These are phyloP conservation scores for Ichneumoninae sp. DNA, from an alignment of 2,888 invertebrate species.

Conservation along the genomic window DNA sequence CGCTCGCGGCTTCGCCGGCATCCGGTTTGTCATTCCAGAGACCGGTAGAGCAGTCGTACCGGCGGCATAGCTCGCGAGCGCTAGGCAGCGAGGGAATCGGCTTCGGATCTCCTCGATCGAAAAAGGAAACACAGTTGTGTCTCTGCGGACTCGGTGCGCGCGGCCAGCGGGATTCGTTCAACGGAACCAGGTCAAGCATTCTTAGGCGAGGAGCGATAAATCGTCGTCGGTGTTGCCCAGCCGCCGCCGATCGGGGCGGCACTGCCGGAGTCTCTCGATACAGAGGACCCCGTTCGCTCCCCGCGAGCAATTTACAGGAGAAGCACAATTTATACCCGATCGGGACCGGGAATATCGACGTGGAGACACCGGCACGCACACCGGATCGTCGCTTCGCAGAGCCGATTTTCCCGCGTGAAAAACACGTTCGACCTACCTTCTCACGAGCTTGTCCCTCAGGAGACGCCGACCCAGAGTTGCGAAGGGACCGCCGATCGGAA, in stretches of 20 bases:
- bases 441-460: constrained; percentile 85
- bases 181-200: constrained; percentile 59
- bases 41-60: constrained; percentile 16
- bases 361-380: neutral
- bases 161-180: constrained; percentile 37
- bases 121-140: constrained; percentile 47
- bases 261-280: constrained; percentile 28
- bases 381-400: neutral
- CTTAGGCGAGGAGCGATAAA: constrained; percentile 54
- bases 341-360: neutral
- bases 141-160: constrained; percentile 36
- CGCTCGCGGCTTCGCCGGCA: constrained; percentile 6
- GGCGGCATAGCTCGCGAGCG: neutral
- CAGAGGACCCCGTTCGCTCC: constrained; percentile 9
- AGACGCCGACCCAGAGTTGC: constrained; percentile 85
- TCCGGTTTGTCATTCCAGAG: constrained; percentile 57
- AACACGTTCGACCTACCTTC: constrained; percentile 83
- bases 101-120: constrained; percentile 51
- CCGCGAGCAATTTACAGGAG: constrained; percentile 46
- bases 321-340: constrained; percentile 41
- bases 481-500: constrained; percentile 85
- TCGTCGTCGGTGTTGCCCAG: constrained; percentile 38
- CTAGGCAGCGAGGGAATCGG: neutral
- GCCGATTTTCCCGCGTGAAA: constrained; percentile 21
- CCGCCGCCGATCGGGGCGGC: constrained; percentile 46